These are phyloP conservation scores for Falcaria lacertinaria DNA, from an alignment of 2,888 invertebrate genomes.

Conservation along the genomic window DNA sequence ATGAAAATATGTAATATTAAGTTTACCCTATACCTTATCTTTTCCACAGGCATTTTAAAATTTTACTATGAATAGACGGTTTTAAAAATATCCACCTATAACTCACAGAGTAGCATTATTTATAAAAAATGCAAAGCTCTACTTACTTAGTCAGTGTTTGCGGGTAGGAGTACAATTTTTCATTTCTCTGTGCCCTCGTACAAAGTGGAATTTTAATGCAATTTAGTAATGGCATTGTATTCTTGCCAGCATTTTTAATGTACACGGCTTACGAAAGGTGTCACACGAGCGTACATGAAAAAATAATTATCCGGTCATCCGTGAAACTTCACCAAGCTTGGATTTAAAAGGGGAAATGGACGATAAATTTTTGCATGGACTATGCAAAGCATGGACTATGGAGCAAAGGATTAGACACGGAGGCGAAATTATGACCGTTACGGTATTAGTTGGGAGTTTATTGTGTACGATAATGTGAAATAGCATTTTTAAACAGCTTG, in stretches of 20 bases:
- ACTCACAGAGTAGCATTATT: slow-evolving; percentile 11
- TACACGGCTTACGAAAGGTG: slow-evolving; percentile 38
- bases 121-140: slow-evolving; percentile 8
- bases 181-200: slow-evolving; percentile 36
- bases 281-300: slow-evolving; percentile 28
- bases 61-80: neutral
- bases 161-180: slow-evolving; percentile 40
- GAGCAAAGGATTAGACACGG: neutral
- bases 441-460: too few species aligned
- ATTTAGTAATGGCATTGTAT: slow-evolving; percentile 47
- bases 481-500: too few species aligned
- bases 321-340: neutral
- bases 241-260: slow-evolving; percentile 32
- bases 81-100: neutral
- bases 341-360: neutral
- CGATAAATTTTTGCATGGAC: neutral
- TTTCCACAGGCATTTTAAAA: neutral
- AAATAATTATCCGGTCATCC: slow-evolving; percentile 24
- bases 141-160: slow-evolving; percentile 16
- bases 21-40: neutral
- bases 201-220: slow-evolving; percentile 63
- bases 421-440: neutral
- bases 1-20: too few species aligned
- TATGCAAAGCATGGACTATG: neutral
- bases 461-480: too few species aligned